Evolutionary conservation across 2,113 vertebrate genomes (phyloP), one percentile per base, ranked within the genome.

Genomic region (Myotis brandtii): DNA sequence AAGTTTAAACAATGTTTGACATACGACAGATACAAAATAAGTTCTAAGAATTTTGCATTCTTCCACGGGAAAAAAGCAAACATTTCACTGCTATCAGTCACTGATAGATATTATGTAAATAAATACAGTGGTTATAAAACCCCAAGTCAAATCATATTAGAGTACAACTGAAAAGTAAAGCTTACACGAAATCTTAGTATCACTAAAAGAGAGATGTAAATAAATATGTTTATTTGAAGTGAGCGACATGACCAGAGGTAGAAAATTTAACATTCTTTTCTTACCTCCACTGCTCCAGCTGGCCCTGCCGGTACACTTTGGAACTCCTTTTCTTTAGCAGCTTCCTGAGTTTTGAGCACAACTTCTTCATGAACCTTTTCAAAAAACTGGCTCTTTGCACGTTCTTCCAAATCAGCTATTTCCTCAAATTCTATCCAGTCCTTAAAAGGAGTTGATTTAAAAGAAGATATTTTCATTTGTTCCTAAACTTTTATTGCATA

Each of bases 401-500:
- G 99, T 92, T 99, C 99, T 97, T 99, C 99, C 50, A 99, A 97
- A 97, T 99, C 99, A 0, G 99, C 99, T 95, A 99, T 99, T 98
- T 99, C 99, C 98, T 99, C 99, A 96, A 99, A 99, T 98, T 99
- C 99, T 62, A 99, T 99, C 99, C 99, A 99, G 97, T 99, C 99
- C 99, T 99, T 95, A 84, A 95, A 80, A 96, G 52, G 2, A 97
- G 77, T 95, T 95, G 14, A 95, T 95, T 66, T 81, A 54, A 52
- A 54, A 62, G 56, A 91, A 92, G 4, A 37, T 92, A 79, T 80
- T 64, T 89, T 86, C 40, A 89, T 89, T 92, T 94, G 56, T 64
- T 88, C 69, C 70, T 86, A 72, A 91, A 72, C 40, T 69, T 91
- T 70, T 81, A 92, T 30, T 66, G 59, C 11, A 52, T 70, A 56